Percentiles rank a stretch among this genome's conserved stretches.
Conservation (phyloP, 2,797 vertebrate species). For the Thripadectes ignobilis region DNA sequence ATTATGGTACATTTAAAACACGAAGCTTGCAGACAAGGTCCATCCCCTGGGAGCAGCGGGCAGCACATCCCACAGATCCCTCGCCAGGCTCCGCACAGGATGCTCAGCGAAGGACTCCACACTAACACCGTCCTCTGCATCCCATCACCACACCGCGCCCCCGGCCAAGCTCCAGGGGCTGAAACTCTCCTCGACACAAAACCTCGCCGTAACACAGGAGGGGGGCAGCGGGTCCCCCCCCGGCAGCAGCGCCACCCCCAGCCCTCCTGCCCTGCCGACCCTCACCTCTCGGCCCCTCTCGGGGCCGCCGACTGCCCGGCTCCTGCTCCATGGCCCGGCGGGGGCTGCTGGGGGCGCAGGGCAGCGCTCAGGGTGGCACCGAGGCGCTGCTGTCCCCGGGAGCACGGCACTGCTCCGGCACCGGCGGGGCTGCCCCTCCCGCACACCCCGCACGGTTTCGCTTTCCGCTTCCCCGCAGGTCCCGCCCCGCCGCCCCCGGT, state of each 20-base stretch:
- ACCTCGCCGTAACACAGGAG: no score
- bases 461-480: neutral
- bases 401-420: no score
- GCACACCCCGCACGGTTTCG: neutral
- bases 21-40: neutral
- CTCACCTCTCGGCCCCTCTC: slow-evolving; percentile 58
- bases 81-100: neutral
- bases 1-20: neutral
- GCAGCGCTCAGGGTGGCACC: neutral
- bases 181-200: neutral
- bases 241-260: neutral
- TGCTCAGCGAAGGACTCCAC: accelerated
- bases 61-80: accelerated
- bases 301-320: neutral
- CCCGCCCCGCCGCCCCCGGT: neutral
- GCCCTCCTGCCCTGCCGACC: neutral
- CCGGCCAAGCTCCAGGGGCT: no score
- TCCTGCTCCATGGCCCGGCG: slow-evolving; percentile 55
- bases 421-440: neutral
- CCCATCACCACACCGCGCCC: neutral
- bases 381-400: neutral
- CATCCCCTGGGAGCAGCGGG: accelerated
- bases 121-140: neutral
- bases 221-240: no score
- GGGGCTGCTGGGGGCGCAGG: neutral